A percentile compares a stretch with the other conserved stretches of the same genome.
phyloP scores from a whole-genome alignment of 2,888 invertebrate genomes.

The Colletes collaris region DNA sequence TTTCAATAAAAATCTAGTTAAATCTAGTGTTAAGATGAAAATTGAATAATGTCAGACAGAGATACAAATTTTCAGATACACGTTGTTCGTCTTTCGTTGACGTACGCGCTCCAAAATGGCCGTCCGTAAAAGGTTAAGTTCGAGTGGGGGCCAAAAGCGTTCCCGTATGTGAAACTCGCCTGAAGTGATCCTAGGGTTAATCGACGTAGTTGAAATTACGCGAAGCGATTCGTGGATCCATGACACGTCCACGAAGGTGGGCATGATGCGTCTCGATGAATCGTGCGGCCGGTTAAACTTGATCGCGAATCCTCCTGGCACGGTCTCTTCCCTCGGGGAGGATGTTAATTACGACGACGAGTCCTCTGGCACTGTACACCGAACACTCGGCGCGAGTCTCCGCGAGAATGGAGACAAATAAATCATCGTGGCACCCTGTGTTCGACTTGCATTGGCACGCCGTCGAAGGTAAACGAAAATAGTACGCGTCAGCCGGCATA shows the following conservation, averaged over 20 bases:
- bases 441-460: constrained; percentile 58
- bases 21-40: too few species aligned
- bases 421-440: constrained; percentile 62
- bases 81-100: too few species aligned
- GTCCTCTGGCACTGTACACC: constrained; percentile 38
- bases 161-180: too few species aligned
- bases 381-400: constrained; percentile 5
- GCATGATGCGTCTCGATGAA: not conserved
- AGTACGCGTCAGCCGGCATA: constrained; percentile 31
- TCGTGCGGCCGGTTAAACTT: not conserved
- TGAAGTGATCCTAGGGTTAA: not conserved
- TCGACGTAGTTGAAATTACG: constrained; percentile 1
- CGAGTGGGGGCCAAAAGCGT: too few species aligned
- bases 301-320: constrained; percentile 13
- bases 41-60: too few species aligned
- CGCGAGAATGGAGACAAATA: constrained; percentile 46
- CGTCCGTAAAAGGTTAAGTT: too few species aligned
- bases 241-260: constrained; percentile 5
- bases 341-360: constrained; percentile 21
- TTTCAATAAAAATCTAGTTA: too few species aligned
- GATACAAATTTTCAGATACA: too few species aligned
- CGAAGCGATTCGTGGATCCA: constrained; percentile 1
- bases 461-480: constrained; percentile 62
- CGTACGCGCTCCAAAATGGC: too few species aligned
- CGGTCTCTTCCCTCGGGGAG: not conserved